Base-by-base conservation (phyloP, 2,797 vertebrate species). In the Lindbergichthys nudifrons region DNA sequence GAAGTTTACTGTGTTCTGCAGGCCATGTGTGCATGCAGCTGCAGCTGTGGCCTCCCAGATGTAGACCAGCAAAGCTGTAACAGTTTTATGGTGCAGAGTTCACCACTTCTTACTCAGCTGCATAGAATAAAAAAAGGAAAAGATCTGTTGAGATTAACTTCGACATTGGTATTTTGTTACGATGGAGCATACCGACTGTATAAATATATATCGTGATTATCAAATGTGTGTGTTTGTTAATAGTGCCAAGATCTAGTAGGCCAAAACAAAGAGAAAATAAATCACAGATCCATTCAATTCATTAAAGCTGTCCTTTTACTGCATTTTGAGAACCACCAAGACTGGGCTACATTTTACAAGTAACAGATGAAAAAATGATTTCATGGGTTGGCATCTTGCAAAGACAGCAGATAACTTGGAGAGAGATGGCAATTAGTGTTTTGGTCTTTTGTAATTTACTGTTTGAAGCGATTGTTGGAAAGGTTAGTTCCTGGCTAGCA, bases 11-110 rank as follows among this genome's bases (percentile, higher is more conserved):
- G 88, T 82, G 78, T 74, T 87, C 72, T 87, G 85, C 86, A 90
- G 77, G 82, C 85, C 84, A 80, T 85, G 75, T 86, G 89, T 90
- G 84, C 83, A 56, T 39, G 26, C 86, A 87, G 85, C 84, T 92
- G 89, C 86, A 83, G 86, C 84, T 91, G 86, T 39, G 86, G 80
- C 87, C 79, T 89, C 80, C 70, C 84, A 84, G 85, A 89, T 91
- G 87, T 77, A 87, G 79, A 88, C 54, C 83, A 88, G 83, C 77
- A 80, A 64, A 69, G 82, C 79, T 64, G 80, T 76, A 82, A 83
- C 75, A 32, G 73, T 88, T 87, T 89, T 84, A 90, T 75, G 71
- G 74, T 77, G 69, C 80, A 72, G 70, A 60, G 69, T 81, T 85
- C 62, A 80, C 10, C 60, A 76, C 48, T 80, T 66, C 66, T 60